Evolutionary conservation across 2,888 invertebrate species (phyloP).

Genomic region (Pardosa pseudoannulata): DNA sequence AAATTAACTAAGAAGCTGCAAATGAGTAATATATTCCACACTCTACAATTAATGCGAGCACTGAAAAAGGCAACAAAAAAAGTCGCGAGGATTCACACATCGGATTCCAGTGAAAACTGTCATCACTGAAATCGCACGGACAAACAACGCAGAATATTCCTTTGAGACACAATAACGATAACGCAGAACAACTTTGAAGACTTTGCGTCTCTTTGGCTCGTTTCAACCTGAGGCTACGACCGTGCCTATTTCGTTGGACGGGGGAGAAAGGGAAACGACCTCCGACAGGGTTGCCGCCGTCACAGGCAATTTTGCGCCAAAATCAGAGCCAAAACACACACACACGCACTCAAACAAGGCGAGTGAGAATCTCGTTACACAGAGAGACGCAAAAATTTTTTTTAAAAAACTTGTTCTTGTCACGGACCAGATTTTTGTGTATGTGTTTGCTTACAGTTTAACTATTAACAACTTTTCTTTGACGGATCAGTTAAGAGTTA

Average conservation of each 20-base stretch:
- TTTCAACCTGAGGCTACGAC: constrained; percentile 70
- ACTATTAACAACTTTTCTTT: not conserved
- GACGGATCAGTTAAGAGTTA: not conserved
- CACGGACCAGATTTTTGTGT: not conserved
- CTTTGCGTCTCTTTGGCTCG: constrained; percentile 56
- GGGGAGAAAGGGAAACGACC: constrained; percentile 70
- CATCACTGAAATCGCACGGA: constrained; percentile 26
- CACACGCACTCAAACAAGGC: not conserved
- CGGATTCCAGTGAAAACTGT: constrained; percentile 36
- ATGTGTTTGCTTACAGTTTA: too few species aligned
- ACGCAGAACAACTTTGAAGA: constrained; percentile 63
- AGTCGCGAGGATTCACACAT: constrained; percentile 17
- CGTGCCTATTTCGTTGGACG: constrained; percentile 63
- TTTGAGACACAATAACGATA: constrained; percentile 52
- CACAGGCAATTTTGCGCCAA: constrained; percentile 1
- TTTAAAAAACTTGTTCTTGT: constrained; percentile 7
- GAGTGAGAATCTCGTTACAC: not conserved
- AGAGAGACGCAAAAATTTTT: too few species aligned
- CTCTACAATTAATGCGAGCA: constrained; percentile 18
- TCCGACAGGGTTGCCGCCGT: constrained; percentile 59
- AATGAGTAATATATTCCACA: constrained; percentile 45
- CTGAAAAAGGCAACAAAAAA: constrained; percentile 2
- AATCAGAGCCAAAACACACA: not conserved
- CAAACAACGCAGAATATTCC: constrained; percentile 42
- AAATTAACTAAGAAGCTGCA: constrained; percentile 33